phyloP scores from a whole-genome alignment of 2,113 vertebrate species.

The Lathamus discolor region DNA sequence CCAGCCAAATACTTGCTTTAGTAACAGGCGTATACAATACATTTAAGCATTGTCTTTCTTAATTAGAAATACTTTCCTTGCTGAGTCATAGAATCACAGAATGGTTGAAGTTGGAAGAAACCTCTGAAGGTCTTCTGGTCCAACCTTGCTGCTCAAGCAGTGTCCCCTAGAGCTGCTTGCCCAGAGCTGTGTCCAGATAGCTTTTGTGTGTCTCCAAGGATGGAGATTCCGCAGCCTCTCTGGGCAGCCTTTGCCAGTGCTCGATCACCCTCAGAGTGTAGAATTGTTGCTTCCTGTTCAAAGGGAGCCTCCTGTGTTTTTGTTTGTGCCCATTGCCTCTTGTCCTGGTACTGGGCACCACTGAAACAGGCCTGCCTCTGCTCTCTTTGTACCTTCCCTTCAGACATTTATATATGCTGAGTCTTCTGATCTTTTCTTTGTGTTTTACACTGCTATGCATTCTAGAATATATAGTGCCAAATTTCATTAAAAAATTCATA shows the following conservation, averaged over 20 bases:
- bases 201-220: not conserved
- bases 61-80: not conserved
- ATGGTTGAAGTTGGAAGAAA: not conserved
- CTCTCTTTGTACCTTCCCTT: not conserved
- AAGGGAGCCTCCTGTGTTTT: not conserved
- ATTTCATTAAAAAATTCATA: not conserved
- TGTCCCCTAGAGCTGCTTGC: fast-evolving
- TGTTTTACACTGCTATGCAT: not conserved
- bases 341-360: not conserved
- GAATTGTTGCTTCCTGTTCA: not conserved
- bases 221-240: not conserved
- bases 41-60: not conserved
- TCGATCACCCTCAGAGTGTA: not conserved
- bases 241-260: not conserved
- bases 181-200: not conserved
- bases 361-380: not conserved
- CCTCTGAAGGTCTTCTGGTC: not conserved
- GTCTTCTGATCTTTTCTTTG: not conserved
- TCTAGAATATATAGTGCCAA: not conserved
- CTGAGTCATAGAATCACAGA: not conserved
- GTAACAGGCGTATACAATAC: not conserved
- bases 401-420: not conserved
- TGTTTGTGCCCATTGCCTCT: not conserved
- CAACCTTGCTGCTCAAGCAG: fast-evolving
- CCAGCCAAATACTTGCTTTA: not conserved